A percentile compares a stretch with the other conserved stretches of the same genome.
Evolutionary conservation across 23 tunicate genomes (phyloP).

Genomic region (Styela plicata): DNA sequence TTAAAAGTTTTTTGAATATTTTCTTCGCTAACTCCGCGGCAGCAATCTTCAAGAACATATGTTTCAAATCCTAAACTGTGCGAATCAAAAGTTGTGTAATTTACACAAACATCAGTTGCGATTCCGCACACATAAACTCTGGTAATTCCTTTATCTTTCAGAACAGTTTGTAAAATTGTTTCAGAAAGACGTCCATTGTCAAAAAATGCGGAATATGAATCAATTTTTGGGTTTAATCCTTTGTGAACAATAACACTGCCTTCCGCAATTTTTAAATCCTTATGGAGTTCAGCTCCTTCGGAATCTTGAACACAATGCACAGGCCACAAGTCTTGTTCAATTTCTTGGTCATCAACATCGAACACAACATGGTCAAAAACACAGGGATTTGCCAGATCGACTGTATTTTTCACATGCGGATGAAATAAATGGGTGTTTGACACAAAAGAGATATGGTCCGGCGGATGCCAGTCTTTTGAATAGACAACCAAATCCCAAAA

Average conservation of each 20-base stretch:
- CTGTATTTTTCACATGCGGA: constrained; percentile 56
- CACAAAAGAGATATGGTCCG: constrained; percentile 87
- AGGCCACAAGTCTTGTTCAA: constrained; percentile 88
- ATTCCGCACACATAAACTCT: constrained; percentile 74
- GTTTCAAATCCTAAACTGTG: constrained; percentile 81
- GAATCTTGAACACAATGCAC: constrained; percentile 76
- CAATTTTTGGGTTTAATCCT: constrained; percentile 44
- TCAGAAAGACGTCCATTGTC: constrained; percentile 61
- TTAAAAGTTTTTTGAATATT: constrained; percentile 19
- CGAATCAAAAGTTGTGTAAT: constrained; percentile 64
- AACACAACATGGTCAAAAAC: constrained; percentile 60
- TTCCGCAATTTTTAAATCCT: constrained; percentile 57
- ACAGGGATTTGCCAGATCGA: constrained; percentile 32
- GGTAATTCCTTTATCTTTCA: constrained; percentile 44
- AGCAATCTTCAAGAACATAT: constrained; percentile 64
- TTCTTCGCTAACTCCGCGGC: constrained; percentile 58
- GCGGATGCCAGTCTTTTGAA: constrained; percentile 89
- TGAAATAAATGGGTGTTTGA: constrained; percentile 66
- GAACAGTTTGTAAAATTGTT: constrained; percentile 41
- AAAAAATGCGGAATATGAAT: constrained; percentile 92
- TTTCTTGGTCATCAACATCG: constrained; percentile 32
- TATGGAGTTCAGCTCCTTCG: constrained; percentile 78
- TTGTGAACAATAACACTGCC: constrained; percentile 38
- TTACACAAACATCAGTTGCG: constrained; percentile 93
- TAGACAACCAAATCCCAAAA: constrained; percentile 74